Conservation (phyloP, 2,888 invertebrate genomes). For the Synanthedon formicaeformis region DNA sequence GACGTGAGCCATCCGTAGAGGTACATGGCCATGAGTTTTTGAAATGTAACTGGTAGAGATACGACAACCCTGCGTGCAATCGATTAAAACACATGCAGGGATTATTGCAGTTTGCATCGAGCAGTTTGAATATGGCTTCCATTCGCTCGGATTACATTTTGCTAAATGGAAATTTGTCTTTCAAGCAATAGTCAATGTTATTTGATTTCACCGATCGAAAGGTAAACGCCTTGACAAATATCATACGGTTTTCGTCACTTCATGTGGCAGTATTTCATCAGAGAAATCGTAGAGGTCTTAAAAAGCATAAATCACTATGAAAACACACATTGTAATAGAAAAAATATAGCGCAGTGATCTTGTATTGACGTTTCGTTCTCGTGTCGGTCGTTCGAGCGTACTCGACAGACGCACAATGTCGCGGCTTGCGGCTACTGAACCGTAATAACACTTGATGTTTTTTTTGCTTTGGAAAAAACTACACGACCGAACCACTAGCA, state of each 20-base stretch:
- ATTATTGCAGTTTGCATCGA: constrained; percentile 1
- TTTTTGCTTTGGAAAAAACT: constrained; percentile 30
- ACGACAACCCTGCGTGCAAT: not conserved
- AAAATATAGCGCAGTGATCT: constrained; percentile 16
- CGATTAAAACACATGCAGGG: not conserved
- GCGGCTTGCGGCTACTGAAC: constrained; percentile 29
- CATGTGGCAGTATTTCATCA: not conserved
- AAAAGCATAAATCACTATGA: not conserved
- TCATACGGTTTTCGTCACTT: no score
- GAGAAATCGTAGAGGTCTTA: not conserved
- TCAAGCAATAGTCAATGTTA: no score
- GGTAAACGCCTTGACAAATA: no score
- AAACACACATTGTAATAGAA: not conserved
- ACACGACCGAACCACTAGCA: constrained; percentile 32
- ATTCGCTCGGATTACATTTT: no score
- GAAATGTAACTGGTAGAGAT: not conserved
- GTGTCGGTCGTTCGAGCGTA: constrained; percentile 29
- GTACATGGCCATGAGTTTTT: not conserved
- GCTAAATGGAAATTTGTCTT: no score
- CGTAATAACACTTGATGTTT: constrained; percentile 36
- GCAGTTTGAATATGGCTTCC: not conserved
- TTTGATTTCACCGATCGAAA: no score
- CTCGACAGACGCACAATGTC: constrained; percentile 28
- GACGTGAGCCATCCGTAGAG: not conserved
- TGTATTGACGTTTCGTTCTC: constrained; percentile 50